A percentile compares a stretch with the other conserved stretches of the same genome.
phyloP scores from a whole-genome alignment of 1,140 invertebrate species.

The Manduca sexta region DNA sequence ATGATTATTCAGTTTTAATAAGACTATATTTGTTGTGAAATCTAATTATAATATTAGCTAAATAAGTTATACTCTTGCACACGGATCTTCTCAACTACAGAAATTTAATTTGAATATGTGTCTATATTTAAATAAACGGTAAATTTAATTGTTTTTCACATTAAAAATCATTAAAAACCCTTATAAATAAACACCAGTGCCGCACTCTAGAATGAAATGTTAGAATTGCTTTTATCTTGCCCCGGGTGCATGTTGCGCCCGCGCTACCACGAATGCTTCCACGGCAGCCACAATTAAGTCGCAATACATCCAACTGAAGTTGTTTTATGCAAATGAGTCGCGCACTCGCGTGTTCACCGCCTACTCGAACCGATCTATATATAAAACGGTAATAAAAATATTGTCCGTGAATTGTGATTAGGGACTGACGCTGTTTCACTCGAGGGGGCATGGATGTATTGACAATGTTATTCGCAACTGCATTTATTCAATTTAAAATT shows the following conservation, averaged over 20 bases:
- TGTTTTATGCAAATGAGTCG: slow-evolving; percentile 64
- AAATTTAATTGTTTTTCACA: too few relatives aligned
- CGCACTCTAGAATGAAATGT: slow-evolving; percentile 30
- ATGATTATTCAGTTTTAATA: too few relatives aligned
- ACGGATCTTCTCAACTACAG: too few relatives aligned
- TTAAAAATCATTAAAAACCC: background rate
- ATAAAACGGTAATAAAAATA: slow-evolving; percentile 27
- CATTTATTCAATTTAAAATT: background rate
- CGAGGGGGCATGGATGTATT: slow-evolving; percentile 3
- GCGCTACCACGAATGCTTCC: slow-evolving; percentile 26
- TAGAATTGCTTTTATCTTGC: slow-evolving; percentile 37
- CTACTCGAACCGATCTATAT: slow-evolving; percentile 42
- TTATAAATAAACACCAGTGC: background rate
- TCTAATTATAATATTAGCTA: too few relatives aligned
- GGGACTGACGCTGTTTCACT: slow-evolving; percentile 12
- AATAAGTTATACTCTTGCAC: too few relatives aligned
- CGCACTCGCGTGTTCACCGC: slow-evolving; percentile 57
- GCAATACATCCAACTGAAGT: slow-evolving; percentile 62
- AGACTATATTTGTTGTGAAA: too few relatives aligned
- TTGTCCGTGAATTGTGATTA: slow-evolving; percentile 31
- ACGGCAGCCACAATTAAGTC: slow-evolving; percentile 64
- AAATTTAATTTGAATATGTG: too few relatives aligned
- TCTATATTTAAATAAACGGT: too few relatives aligned
- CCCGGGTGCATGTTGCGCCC: slow-evolving; percentile 36
- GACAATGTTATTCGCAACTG: slow-evolving; percentile 1